phyloP scores from a whole-genome alignment of 2,113 vertebrate genomes.

The zebrafish (Danio rerio) region DNA sequence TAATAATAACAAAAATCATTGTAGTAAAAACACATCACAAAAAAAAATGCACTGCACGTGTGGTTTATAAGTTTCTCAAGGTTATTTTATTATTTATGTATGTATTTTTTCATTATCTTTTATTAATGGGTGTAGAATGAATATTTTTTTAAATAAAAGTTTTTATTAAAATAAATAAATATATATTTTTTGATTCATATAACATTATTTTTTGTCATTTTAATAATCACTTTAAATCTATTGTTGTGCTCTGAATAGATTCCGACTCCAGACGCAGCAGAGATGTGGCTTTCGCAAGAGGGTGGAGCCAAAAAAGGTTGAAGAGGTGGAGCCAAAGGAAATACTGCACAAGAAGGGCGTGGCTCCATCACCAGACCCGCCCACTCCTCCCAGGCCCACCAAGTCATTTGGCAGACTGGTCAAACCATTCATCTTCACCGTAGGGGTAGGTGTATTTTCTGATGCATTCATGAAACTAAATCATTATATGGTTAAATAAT shows the following conservation, averaged over 20 bases:
- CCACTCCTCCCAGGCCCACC: constrained; percentile 60
- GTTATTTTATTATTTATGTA: not conserved
- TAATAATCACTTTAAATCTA: not conserved
- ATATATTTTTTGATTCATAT: no score
- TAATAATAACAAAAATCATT: no score
- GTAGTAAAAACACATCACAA: not conserved
- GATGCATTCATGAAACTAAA: no score
- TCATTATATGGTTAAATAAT: no score
- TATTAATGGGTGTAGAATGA: no score
- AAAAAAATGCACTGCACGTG: not conserved
- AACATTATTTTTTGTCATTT: no score
- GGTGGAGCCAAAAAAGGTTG: constrained; percentile 73
- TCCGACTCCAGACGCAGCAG: constrained; percentile 75
- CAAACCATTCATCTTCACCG: constrained; percentile 84
- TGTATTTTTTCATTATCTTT: no score
- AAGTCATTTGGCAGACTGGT: constrained; percentile 76
- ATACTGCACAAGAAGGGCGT: constrained; percentile 64
- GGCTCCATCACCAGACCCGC: constrained; percentile 63
- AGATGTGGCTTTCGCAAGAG: constrained; percentile 82
- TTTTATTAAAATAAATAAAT: no score
- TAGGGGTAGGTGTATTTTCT: constrained; percentile 82
- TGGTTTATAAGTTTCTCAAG: not conserved
- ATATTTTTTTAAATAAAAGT: no score
- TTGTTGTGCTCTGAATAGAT: constrained; percentile 63
- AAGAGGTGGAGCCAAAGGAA: constrained; percentile 59